Evolutionary conservation across 2,113 vertebrate species (phyloP), one percentile per base, ranked within the genome.

Genomic region (Eolophus roseicapilla): DNA sequence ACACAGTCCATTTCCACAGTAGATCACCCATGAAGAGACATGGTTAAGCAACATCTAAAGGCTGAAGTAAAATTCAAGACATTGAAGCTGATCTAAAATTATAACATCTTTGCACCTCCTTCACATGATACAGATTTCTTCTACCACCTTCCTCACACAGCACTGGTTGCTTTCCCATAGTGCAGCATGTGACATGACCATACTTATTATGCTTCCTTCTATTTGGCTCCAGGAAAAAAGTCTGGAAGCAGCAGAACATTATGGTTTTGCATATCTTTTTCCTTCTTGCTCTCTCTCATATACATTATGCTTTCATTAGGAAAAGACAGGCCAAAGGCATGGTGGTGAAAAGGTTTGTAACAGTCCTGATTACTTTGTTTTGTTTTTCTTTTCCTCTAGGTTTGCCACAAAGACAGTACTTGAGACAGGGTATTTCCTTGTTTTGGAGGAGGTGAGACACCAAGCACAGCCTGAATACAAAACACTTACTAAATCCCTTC

Each of bases 151-250:
- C 70, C 57, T 64, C 55, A 8, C 9, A 2, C 39, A 23, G 47
- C 1, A 13, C 67, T 7, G 2, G 14, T 15, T 57, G 57, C 39
- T 31, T 15, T 49, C 92, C 59, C 21, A 3, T 8, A 44, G 49
- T 0, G 7, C 35, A 31, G 52, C 5, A 1, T 24, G 37, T 35
- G 41, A 49, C 6, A 7, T 3, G 7, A 71, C 13, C 35, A 9
- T 18, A 44, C 57, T 57, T 57, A 27, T 47, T 44, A 50, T 10
- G 6, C 10, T n/a, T 50, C 75, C n/a, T 62, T 37, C 11, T n/a
- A 52, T 90, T 20, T 76, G 70, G 19, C 52, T 77, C 14, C 63
- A 69, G 27, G 16, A 69, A 59, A 71, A 44, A 35, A 8, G 9
- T 16, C 65, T 49, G 63, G 31, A 63, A 37, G 41, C 41, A 62